phyloP scores from a whole-genome alignment of 2,113 vertebrate genomes.

The Campylomormyrus tamandua region DNA sequence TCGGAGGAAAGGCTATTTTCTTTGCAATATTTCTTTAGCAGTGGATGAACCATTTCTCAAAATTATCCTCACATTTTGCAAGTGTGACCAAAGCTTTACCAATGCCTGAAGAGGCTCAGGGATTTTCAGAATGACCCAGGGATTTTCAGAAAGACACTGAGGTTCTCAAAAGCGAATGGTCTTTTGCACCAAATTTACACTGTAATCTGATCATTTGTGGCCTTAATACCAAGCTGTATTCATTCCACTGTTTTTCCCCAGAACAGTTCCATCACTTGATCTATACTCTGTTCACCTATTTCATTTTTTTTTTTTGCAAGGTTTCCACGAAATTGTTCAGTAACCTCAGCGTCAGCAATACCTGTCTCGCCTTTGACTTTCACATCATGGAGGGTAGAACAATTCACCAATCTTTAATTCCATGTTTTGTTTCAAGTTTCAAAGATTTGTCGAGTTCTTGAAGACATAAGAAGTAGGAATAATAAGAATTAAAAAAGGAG shows the following conservation, averaged over 20 bases:
- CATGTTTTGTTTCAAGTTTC: background rate
- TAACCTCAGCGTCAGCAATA: background rate
- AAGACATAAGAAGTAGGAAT: background rate
- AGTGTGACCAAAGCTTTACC: background rate
- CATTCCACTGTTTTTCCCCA: background rate
- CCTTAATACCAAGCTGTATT: background rate
- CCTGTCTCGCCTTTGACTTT: background rate
- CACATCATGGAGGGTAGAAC: background rate
- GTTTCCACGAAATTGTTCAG: background rate
- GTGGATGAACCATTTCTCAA: background rate
- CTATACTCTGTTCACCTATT: background rate
- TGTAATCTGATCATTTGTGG: background rate
- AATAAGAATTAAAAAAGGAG: background rate
- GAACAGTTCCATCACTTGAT: background rate
- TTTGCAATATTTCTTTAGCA: background rate
- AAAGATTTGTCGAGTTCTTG: background rate
- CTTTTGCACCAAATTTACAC: background rate
- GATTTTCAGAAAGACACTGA: background rate
- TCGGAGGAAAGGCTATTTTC: background rate
- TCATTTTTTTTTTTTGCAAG: background rate
- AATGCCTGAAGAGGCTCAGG: background rate
- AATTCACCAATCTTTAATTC: background rate
- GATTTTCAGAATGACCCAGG: background rate
- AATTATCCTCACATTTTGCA: background rate
- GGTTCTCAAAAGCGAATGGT: background rate